A percentile compares a stretch with the other conserved stretches of the same genome.
phyloP scores from a whole-genome alignment of 2,113 vertebrate genomes.

The Chamaea fasciata region DNA sequence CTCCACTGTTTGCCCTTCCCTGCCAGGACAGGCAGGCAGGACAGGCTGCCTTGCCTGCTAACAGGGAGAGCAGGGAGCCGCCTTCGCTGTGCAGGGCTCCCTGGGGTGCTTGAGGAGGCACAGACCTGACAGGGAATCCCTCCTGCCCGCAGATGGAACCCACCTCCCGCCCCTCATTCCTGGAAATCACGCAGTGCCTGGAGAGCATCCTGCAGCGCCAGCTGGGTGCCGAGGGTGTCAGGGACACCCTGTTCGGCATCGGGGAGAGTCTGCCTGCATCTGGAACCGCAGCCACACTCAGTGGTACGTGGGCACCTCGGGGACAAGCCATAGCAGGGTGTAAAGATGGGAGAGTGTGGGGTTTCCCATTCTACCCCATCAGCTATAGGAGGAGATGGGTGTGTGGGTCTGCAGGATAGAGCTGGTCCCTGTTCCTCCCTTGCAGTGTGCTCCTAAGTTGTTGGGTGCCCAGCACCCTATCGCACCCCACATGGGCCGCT shows the following conservation, averaged over 20 bases:
- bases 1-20: not conserved
- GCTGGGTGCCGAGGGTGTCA: not conserved
- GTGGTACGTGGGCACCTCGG: not conserved
- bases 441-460: accelerated
- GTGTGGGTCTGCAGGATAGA: not conserved
- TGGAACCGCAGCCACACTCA: accelerated
- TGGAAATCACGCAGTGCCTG: conserved; percentile 80
- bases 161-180: conserved; percentile 76
- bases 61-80: not conserved
- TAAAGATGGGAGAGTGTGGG: not conserved
- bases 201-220: conserved; percentile 76
- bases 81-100: not conserved
- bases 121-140: not conserved
- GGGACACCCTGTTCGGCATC: accelerated
- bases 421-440: not conserved
- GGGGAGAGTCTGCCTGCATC: not conserved
- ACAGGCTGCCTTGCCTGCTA: not conserved
- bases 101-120: not conserved
- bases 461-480: accelerated
- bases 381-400: not conserved
- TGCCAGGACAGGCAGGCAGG: not conserved
- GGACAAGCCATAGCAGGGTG: not conserved
- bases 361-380: accelerated
- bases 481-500: accelerated
- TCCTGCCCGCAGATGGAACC: conserved; percentile 78